These are phyloP conservation scores for Mustela nigripes DNA, from an alignment of 2,113 vertebrate species.

Conservation along the genomic window DNA sequence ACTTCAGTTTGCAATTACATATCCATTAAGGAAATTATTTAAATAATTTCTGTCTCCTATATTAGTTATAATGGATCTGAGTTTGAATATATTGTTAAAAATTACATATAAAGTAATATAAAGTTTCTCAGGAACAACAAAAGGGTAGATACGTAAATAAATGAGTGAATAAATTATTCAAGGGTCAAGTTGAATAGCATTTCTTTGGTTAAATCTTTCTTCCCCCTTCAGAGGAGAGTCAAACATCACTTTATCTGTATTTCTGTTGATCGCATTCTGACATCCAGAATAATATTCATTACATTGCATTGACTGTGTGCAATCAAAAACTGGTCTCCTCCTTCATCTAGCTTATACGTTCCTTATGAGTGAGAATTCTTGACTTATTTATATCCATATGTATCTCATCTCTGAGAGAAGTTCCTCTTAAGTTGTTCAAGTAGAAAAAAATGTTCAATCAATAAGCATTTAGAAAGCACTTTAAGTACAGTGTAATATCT, in stretches of 20 bases:
- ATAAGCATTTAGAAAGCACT: slow-evolving; percentile 24
- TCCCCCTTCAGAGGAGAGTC: background rate
- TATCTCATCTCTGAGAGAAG: background rate
- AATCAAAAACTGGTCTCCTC: background rate
- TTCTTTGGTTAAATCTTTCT: background rate
- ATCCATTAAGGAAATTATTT: background rate
- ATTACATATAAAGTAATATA: background rate
- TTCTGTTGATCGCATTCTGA: background rate
- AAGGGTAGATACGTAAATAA: background rate
- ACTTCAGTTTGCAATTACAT: background rate
- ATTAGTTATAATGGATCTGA: background rate
- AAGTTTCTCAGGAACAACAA: background rate
- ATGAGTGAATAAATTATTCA: background rate
- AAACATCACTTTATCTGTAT: background rate
- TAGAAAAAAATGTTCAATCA: background rate
- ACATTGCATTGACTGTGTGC: background rate
- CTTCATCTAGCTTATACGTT: background rate
- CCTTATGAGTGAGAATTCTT: background rate
- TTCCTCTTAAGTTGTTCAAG: background rate
- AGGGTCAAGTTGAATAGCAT: background rate
- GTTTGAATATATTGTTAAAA: background rate
- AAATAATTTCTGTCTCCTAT: background rate
- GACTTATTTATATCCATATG: background rate
- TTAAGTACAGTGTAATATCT: background rate
- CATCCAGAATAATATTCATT: background rate